These are phyloP conservation scores for Caenorhabditis angaria DNA, from an alignment of 2,888 invertebrate genomes.

Conservation along the genomic window DNA sequence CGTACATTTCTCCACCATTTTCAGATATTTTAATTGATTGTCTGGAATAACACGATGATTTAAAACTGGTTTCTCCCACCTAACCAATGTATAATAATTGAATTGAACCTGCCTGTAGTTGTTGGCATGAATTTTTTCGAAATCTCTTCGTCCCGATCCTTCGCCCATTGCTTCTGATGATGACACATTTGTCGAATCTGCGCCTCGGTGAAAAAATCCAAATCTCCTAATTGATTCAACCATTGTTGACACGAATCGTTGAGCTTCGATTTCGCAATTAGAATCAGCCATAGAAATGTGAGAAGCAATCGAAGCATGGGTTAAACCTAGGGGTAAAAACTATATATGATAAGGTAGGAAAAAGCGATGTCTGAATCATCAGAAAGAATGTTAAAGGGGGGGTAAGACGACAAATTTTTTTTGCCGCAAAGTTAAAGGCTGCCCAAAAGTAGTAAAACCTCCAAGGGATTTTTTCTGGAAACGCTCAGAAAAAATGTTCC, in stretches of 20 bases:
- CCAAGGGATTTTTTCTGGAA: too few relatives aligned
- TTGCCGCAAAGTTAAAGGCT: too few relatives aligned
- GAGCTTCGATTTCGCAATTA: slow-evolving; percentile 30
- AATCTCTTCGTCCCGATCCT: slow-evolving; percentile 49
- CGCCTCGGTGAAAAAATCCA: slow-evolving; percentile 35
- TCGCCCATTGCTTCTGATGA: slow-evolving; percentile 62
- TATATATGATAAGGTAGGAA: too few relatives aligned
- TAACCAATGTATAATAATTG: not conserved
- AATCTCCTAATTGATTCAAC: slow-evolving; percentile 27
- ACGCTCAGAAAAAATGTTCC: too few relatives aligned
- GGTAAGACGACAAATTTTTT: not conserved
- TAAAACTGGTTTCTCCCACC: not conserved
- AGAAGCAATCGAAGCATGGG: slow-evolving; percentile 28
- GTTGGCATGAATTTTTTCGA: slow-evolving; percentile 28
- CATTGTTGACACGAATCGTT: slow-evolving; percentile 34
- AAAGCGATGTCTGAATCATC: not conserved
- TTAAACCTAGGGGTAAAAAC: too few relatives aligned
- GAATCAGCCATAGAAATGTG: slow-evolving; percentile 43
- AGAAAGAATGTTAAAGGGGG: not conserved
- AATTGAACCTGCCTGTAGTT: slow-evolving; percentile 21
- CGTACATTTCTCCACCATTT: slow-evolving; percentile 55
- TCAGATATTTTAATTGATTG: slow-evolving; percentile 53
- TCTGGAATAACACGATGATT: slow-evolving; percentile 26
- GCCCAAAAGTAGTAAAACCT: too few relatives aligned
- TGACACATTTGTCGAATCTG: slow-evolving; percentile 55